These are phyloP conservation scores for Erythrolamprus reginae DNA, from an alignment of 2,113 vertebrate genomes.

Conservation along the genomic window DNA sequence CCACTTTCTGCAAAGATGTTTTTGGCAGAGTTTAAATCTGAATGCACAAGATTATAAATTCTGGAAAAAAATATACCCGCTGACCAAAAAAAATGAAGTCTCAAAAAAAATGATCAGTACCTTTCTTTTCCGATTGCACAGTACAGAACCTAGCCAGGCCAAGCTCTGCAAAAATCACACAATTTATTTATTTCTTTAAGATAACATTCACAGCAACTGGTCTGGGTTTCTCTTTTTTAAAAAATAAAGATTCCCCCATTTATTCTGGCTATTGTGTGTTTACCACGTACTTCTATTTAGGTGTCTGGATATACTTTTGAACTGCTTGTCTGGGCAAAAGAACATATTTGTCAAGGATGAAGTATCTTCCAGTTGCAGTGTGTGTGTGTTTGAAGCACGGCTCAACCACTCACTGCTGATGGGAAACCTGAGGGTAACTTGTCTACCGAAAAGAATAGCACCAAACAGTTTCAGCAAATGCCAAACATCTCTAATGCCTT, in stretches of 20 bases:
- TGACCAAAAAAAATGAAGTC: slow-evolving; percentile 41
- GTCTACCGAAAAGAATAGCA: neutral
- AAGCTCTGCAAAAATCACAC: neutral
- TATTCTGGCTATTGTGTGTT: neutral
- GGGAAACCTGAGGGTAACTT: neutral
- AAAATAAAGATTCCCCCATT: neutral
- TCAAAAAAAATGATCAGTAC: slow-evolving; percentile 51
- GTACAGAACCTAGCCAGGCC: neutral
- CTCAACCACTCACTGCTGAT: neutral
- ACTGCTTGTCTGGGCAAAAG: neutral
- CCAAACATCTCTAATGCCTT: neutral
- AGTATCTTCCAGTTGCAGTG: neutral
- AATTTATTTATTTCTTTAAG: neutral
- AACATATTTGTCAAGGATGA: neutral
- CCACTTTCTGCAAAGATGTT: slow-evolving; percentile 28
- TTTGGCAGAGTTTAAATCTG: slow-evolving; percentile 50
- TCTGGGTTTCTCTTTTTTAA: neutral
- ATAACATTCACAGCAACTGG: neutral
- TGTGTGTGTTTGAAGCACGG: too few relatives aligned
- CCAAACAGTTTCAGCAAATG: neutral
- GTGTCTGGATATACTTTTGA: too few relatives aligned
- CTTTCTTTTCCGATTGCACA: slow-evolving; percentile 43
- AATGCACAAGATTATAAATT: slow-evolving; percentile 52
- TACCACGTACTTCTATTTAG: too few relatives aligned
- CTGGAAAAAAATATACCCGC: slow-evolving; percentile 30